Conservation (phyloP, 2,113 vertebrate genomes). For the Phylloscopus trochilus region DNA sequence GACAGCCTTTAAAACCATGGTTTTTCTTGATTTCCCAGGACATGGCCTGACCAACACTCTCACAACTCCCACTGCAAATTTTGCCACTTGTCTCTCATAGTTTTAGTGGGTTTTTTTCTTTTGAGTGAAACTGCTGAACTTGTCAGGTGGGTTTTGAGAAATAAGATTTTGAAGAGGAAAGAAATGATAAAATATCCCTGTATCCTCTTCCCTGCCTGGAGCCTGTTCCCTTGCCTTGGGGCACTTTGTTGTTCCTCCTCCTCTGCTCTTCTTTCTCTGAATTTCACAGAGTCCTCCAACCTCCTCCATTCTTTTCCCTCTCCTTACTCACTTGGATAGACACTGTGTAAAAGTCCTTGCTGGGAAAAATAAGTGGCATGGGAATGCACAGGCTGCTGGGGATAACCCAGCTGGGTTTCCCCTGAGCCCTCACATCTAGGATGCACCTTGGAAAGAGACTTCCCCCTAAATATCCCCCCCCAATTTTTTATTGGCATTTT, state of each 20-base stretch:
- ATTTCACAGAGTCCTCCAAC: background rate
- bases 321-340: background rate
- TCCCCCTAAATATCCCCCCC: background rate
- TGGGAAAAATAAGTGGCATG: background rate
- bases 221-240: background rate
- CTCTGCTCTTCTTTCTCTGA: background rate
- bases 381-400: background rate
- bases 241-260: background rate
- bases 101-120: background rate
- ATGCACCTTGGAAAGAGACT: background rate
- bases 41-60: background rate
- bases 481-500: background rate
- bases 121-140: background rate
- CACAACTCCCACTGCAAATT: background rate
- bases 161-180: background rate
- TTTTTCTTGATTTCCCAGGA: background rate
- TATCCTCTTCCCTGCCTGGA: background rate
- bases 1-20: fast-evolving
- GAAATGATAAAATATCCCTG: background rate
- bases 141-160: background rate
- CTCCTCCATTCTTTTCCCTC: background rate
- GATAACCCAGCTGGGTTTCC: background rate
- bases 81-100: background rate
- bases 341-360: background rate
- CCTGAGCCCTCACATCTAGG: background rate